These are phyloP conservation scores for Antennarius striatus DNA, from an alignment of 2,113 vertebrate species.

Conservation along the genomic window DNA sequence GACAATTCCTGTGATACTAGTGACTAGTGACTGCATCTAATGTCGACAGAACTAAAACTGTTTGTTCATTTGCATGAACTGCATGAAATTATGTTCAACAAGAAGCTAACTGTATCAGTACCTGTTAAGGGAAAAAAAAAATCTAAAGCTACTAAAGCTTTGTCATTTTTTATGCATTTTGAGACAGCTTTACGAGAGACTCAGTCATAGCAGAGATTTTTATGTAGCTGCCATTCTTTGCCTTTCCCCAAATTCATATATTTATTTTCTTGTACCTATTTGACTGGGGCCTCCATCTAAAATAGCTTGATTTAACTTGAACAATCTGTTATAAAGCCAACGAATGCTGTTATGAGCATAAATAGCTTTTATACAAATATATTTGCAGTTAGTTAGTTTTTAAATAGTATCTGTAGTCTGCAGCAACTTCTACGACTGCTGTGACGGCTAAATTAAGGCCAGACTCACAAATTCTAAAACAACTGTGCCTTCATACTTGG, in stretches of 20 bases:
- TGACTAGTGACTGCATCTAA: constrained; percentile 58
- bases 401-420: constrained; percentile 47
- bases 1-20: constrained; percentile 65
- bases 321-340: constrained; percentile 68
- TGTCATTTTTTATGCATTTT: constrained; percentile 83
- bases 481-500: constrained; percentile 64
- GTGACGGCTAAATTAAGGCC: constrained; percentile 53
- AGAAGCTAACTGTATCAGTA: constrained; percentile 85
- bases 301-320: constrained; percentile 64
- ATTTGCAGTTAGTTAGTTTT: constrained; percentile 63
- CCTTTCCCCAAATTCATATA: constrained; percentile 78
- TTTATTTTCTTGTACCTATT: constrained; percentile 65
- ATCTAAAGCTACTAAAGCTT: constrained; percentile 86
- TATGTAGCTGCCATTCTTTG: constrained; percentile 80
- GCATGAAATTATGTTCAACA: constrained; percentile 85
- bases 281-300: constrained; percentile 57
- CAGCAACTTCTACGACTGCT: constrained; percentile 40
- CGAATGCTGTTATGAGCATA: constrained; percentile 66
- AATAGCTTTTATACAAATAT: constrained; percentile 61
- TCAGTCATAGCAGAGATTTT: constrained; percentile 77
- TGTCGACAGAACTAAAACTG: constrained; percentile 72
- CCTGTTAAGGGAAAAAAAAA: constrained; percentile 65
- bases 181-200: constrained; percentile 87
- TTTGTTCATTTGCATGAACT: constrained; percentile 93
- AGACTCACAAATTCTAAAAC: constrained; percentile 49